Percentiles rank a stretch among this genome's conserved stretches.
Conservation (phyloP, 2,113 vertebrate genomes). For the Calonectris borealis region DNA sequence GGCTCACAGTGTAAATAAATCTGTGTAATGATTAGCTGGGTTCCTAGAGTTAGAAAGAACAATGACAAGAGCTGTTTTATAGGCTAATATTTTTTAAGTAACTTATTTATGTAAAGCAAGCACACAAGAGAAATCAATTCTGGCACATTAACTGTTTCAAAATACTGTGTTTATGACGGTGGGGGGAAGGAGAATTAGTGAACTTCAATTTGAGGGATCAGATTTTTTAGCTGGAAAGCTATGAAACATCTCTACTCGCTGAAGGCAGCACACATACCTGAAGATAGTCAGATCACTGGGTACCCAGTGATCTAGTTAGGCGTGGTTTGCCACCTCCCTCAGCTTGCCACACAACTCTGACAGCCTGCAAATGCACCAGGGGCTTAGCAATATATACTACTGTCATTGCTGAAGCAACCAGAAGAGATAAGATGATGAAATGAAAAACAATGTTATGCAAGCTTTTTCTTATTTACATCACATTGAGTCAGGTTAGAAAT, state of each 20-base stretch:
- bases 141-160: neutral
- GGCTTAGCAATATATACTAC: neutral
- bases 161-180: neutral
- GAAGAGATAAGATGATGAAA: neutral
- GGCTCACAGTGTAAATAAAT: conserved; percentile 27
- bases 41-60: neutral
- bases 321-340: neutral
- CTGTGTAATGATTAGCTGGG: conserved; percentile 1
- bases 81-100: neutral
- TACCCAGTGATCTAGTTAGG: no score
- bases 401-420: neutral
- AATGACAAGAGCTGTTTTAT: neutral
- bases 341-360: neutral
- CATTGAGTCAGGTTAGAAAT: neutral
- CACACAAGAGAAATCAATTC: neutral
- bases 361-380: neutral
- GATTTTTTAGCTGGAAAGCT: neutral
- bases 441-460: neutral
- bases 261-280: neutral
- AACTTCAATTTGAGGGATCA: neutral
- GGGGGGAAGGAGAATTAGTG: neutral
- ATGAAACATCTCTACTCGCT: neutral
- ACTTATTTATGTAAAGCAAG: neutral
- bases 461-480: neutral
- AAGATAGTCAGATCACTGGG: neutral